Evolutionary conservation across 1,140 invertebrate species (phyloP).

Genomic region (Leucophenga varia): DNA sequence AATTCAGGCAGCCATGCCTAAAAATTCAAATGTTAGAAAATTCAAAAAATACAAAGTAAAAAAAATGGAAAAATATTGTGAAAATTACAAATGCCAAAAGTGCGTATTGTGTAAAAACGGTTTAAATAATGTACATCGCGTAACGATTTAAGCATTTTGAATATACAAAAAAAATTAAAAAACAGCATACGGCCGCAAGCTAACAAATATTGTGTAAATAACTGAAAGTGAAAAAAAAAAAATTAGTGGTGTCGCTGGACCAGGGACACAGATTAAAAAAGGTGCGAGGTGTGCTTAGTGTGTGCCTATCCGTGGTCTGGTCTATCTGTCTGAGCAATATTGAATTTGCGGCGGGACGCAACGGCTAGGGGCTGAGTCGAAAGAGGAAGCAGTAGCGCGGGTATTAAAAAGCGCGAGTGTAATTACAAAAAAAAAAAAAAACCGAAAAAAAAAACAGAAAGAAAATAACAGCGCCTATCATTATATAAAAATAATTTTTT

Average conservation of each 20-base stretch:
- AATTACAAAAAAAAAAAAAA: slow-evolving; percentile 25
- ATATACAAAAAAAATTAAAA: no score
- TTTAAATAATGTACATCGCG: slow-evolving; percentile 7
- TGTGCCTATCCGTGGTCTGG: no score
- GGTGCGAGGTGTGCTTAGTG: no score
- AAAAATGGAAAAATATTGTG: slow-evolving; percentile 1
- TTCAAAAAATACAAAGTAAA: slow-evolving; percentile 12
- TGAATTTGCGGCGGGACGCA: no score
- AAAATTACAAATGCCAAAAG: no score
- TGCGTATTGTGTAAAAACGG: not conserved
- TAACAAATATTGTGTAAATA: slow-evolving; percentile 41
- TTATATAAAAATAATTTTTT: no score
- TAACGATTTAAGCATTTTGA: no score
- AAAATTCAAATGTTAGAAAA: slow-evolving; percentile 10
- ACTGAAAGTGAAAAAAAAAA: slow-evolving; percentile 38
- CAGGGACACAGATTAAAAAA: no score
- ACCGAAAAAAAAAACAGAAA: slow-evolving; percentile 5
- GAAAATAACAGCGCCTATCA: no score
- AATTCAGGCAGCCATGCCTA: slow-evolving; percentile 9
- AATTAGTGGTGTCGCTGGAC: slow-evolving; percentile 17
- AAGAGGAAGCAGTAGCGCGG: slow-evolving; percentile 12
- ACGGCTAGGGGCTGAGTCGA: no score
- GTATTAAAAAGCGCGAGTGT: slow-evolving; percentile 41
- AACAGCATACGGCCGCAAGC: no score
- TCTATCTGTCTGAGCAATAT: slow-evolving; percentile 21